Percentiles rank a stretch among this genome's conserved stretches.
Conservation (phyloP, 2,888 invertebrate genomes). For the Agrypnus murinus region DNA sequence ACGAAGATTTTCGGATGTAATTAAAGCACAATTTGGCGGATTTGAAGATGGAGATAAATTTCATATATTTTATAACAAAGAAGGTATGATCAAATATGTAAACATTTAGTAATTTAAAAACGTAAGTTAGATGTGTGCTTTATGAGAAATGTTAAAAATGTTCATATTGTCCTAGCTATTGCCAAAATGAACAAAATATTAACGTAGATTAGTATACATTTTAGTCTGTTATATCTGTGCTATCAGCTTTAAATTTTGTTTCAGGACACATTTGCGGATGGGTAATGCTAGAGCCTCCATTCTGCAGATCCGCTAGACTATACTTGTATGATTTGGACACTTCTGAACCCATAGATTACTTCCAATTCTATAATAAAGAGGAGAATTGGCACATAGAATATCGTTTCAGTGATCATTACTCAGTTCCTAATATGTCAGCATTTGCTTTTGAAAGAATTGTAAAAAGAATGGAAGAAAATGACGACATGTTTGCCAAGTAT, state of each 20-base stretch:
- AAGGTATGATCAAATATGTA: constrained; percentile 26
- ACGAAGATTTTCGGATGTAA: constrained; percentile 25
- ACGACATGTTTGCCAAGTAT: constrained; percentile 8
- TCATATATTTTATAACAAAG: constrained; percentile 31
- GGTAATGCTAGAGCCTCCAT: constrained; percentile 28
- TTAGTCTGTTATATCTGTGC: no score
- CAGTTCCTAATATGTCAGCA: constrained; percentile 24
- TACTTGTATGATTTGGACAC: constrained; percentile 20
- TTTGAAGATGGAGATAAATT: constrained; percentile 26
- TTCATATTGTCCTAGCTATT: no score
- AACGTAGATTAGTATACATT: no score
- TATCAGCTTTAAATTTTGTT: no score
- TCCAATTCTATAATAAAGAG: constrained; percentile 19
- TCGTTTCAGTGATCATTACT: constrained; percentile 16
- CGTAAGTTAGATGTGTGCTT: no score
- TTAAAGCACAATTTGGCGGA: constrained; percentile 38
- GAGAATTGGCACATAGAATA: constrained; percentile 6
- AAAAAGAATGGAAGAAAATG: constrained; percentile 1
- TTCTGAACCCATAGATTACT: constrained; percentile 24
- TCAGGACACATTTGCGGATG: constrained; percentile 23
- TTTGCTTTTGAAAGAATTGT: constrained; percentile 24
- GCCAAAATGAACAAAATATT: no score
- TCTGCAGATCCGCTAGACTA: neutral
- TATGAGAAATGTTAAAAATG: no score
- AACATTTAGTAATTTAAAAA: no score